Evolutionary conservation across 1,140 invertebrate species (phyloP).

Genomic region (Psix sp.): DNA sequence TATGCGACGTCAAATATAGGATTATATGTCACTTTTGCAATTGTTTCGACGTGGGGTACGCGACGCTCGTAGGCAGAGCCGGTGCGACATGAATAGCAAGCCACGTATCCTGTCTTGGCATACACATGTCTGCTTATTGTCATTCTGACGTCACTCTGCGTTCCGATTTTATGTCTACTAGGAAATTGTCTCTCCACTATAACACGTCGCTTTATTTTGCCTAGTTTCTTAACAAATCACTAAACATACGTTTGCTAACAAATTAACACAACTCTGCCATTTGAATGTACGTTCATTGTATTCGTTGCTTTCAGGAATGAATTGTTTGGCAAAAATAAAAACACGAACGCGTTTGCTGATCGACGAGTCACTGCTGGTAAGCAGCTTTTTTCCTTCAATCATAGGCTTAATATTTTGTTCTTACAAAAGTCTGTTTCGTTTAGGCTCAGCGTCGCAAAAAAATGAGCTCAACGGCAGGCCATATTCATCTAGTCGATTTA

Average conservation of each 20-base stretch:
- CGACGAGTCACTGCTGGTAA: slow-evolving; percentile 64
- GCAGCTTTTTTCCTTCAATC: background rate
- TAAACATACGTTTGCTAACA: too few species aligned
- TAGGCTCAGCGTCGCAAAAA: slow-evolving; percentile 69
- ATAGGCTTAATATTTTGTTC: too few species aligned
- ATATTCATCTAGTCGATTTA: slow-evolving; percentile 53
- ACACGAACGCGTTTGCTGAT: slow-evolving; percentile 58
- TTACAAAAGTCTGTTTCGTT: too few species aligned
- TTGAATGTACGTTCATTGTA: slow-evolving; percentile 1
- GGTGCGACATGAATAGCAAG: slow-evolving; percentile 22
- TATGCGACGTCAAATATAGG: slow-evolving; percentile 50
- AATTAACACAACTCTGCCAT: background rate
- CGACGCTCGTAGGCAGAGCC: slow-evolving; percentile 35
- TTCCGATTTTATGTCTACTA: background rate
- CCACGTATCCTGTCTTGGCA: slow-evolving; percentile 11
- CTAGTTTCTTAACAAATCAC: too few species aligned
- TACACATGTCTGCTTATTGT: slow-evolving; percentile 30
- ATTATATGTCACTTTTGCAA: slow-evolving; percentile 47
- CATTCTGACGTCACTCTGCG: slow-evolving; percentile 36
- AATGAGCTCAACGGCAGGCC: slow-evolving; percentile 63
- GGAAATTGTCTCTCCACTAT: too few species aligned
- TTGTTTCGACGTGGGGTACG: slow-evolving; percentile 48
- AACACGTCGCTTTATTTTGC: slow-evolving; percentile 1
- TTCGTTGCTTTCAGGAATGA: slow-evolving; percentile 65
- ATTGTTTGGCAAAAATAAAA: slow-evolving; percentile 69